Percentiles rank a stretch among this genome's conserved stretches.
phyloP scores from a whole-genome alignment of 1,140 invertebrate species.

The Drosophila ananassae region DNA sequence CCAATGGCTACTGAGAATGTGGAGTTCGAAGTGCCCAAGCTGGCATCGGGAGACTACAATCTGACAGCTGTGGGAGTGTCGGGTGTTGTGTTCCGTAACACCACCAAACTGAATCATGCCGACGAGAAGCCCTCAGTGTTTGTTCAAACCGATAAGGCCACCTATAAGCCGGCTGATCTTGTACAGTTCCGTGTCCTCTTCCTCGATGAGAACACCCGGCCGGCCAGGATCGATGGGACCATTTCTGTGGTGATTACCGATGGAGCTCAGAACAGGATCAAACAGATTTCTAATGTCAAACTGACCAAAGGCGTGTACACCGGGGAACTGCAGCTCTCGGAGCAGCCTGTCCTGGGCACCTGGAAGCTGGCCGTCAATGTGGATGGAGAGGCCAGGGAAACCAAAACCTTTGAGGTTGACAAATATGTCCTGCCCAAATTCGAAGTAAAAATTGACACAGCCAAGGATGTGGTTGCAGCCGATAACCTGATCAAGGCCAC shows the following conservation, averaged over 20 bases:
- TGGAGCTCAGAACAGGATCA: conserved; percentile 85
- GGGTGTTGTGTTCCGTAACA: conserved; percentile 90
- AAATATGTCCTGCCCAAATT: conserved; percentile 98
- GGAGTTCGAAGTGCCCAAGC: conserved; percentile 88
- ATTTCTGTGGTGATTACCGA: conserved; percentile 61
- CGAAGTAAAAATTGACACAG: conserved; percentile 92
- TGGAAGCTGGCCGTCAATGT: conserved; percentile 91
- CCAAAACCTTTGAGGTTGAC: conserved; percentile 85
- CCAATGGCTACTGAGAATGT: conserved; percentile 89
- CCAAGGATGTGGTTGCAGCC: conserved; percentile 91
- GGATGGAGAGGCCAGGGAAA: conserved; percentile 35
- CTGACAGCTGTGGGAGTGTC: conserved; percentile 89
- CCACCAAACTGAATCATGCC: conserved; percentile 89
- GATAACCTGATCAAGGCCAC: conserved; percentile 91
- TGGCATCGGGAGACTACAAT: conserved; percentile 90
- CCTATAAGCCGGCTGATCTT: conserved; percentile 95
- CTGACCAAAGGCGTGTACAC: conserved; percentile 91
- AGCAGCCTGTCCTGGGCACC: conserved; percentile 94
- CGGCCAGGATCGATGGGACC: conserved; percentile 81
- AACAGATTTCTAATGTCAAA: conserved; percentile 89
- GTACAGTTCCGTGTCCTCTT: conserved; percentile 94
- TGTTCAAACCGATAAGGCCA: conserved; percentile 96
- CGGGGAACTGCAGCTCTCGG: conserved; percentile 91
- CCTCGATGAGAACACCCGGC: conserved; percentile 90
- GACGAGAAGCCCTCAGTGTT: conserved; percentile 95